Evolutionary conservation across 2,888 invertebrate genomes (phyloP).

Genomic region (Plemyria rubiginata): DNA sequence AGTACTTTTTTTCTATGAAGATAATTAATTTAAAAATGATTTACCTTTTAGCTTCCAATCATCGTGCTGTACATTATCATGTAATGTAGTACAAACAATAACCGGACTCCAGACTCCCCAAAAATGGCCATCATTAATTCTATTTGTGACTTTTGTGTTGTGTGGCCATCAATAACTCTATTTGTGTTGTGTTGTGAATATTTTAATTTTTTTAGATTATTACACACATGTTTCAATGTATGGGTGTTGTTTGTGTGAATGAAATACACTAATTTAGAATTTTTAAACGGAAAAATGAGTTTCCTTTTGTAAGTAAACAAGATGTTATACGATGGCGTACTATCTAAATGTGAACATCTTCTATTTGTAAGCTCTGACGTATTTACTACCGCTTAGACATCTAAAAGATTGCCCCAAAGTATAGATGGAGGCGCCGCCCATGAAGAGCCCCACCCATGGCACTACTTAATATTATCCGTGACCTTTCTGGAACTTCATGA

Average conservation of each 20-base stretch:
- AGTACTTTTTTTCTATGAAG: too few species aligned
- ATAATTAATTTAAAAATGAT: too few species aligned
- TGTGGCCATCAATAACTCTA: too few species aligned
- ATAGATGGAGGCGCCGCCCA: neutral
- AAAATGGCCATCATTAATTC: too few species aligned
- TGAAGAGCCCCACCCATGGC: slow-evolving; percentile 22
- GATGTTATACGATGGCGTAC: slow-evolving; percentile 42
- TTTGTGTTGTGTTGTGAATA: too few species aligned
- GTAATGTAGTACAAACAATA: too few species aligned
- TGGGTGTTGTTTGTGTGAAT: slow-evolving; percentile 60
- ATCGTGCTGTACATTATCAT: too few species aligned
- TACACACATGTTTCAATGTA: slow-evolving; percentile 72
- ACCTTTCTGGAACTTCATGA: neutral
- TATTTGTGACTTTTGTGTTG: too few species aligned
- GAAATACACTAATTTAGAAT: slow-evolving; percentile 46
- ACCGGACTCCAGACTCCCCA: too few species aligned
- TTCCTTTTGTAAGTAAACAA: slow-evolving; percentile 86
- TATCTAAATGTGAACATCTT: slow-evolving; percentile 70
- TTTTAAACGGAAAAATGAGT: slow-evolving; percentile 79
- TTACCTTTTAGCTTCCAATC: too few species aligned
- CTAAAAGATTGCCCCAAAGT: slow-evolving; percentile 31
- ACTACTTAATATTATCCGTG: neutral
- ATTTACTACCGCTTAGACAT: slow-evolving; percentile 61
- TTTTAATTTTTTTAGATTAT: too few species aligned
- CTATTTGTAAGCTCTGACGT: slow-evolving; percentile 58